Percentiles rank a stretch among this genome's conserved stretches.
These are phyloP conservation scores for Triplophysa dalaica DNA, from an alignment of 2,113 vertebrate species.

Conservation along the genomic window DNA sequence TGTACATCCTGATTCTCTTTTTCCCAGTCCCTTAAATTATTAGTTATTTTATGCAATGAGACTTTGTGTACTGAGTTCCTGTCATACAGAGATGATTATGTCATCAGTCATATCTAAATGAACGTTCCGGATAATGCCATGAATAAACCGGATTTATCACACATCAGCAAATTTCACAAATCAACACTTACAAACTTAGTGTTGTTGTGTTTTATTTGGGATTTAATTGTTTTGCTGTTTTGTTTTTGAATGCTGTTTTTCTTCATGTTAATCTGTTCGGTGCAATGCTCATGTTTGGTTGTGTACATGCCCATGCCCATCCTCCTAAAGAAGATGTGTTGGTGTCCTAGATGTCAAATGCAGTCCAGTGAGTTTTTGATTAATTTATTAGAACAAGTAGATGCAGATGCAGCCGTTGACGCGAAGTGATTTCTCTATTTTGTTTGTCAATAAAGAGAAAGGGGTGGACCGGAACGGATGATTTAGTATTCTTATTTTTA, in stretches of 20 bases:
- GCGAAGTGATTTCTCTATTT: constrained; percentile 20
- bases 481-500: background rate
- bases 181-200: background rate
- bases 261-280: background rate
- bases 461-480: constrained; percentile 29
- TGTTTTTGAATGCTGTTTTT: constrained; percentile 1
- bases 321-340: background rate
- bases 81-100: background rate
- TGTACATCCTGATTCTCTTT: constrained; percentile 4
- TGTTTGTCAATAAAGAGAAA: constrained; percentile 65
- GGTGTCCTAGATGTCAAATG: background rate
- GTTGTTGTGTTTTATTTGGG: background rate
- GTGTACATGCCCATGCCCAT: constrained; percentile 5
- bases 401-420: background rate
- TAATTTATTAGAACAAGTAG: constrained; percentile 20
- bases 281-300: constrained; percentile 8
- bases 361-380: background rate
- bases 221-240: constrained; percentile 9
- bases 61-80: background rate
- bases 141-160: background rate
- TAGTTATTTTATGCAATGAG: constrained; percentile 19
- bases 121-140: background rate
- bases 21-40: constrained; percentile 7
- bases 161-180: background rate
- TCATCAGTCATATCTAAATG: constrained; percentile 2